Evolutionary conservation across 2,797 vertebrate species (phyloP).

Genomic region (Thalassophryne amazonica): DNA sequence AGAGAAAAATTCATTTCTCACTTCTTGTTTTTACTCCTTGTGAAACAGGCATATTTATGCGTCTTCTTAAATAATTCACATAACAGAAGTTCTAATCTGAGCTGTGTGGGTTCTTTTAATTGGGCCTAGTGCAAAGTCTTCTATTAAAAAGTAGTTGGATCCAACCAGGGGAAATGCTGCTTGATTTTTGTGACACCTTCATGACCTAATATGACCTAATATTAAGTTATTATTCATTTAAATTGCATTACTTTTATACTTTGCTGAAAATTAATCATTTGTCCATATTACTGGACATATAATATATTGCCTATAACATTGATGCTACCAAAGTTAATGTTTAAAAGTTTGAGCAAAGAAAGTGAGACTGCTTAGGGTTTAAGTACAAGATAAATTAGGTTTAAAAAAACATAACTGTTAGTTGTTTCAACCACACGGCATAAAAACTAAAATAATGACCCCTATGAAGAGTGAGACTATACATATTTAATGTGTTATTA

Average conservation of each 20-base stretch:
- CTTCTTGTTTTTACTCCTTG: constrained; percentile 66
- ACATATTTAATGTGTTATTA: constrained; percentile 2
- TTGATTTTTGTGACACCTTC: constrained; percentile 63
- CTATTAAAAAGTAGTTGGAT: constrained; percentile 53
- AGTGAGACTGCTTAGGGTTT: neutral
- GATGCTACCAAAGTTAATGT: no score
- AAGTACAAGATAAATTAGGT: neutral
- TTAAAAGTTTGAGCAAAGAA: no score
- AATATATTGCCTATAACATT: no score
- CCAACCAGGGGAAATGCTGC: constrained; percentile 50
- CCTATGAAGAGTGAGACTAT: neutral
- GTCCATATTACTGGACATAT: no score
- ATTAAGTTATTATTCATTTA: no score
- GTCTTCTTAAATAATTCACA: constrained; percentile 71
- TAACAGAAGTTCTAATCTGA: constrained; percentile 55
- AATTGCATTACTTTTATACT: constrained; percentile 51
- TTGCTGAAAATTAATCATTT: constrained; percentile 22
- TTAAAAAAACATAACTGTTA: no score
- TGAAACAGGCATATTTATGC: constrained; percentile 68
- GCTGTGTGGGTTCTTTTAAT: constrained; percentile 65
- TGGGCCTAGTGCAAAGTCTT: constrained; percentile 56
- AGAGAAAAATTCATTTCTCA: constrained; percentile 43
- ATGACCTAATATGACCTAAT: no score
- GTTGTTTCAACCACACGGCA: neutral
- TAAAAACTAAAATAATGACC: neutral